A percentile compares a stretch with the other conserved stretches of the same genome.
Evolutionary conservation across 1,140 invertebrate genomes (phyloP).

Genomic region (Carcinoscorpius rotundicauda): DNA sequence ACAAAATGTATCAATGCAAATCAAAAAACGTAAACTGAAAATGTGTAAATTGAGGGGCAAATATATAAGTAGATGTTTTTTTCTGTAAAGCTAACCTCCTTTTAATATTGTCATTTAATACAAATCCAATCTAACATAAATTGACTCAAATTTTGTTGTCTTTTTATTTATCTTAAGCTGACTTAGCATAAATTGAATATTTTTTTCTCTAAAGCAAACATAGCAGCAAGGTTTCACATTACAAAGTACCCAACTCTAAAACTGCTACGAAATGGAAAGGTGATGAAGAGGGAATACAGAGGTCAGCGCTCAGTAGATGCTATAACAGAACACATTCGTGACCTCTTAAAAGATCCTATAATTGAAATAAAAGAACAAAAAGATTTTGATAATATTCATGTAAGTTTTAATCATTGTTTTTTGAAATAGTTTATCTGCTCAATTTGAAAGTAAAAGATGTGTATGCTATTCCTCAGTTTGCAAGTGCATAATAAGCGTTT

Average conservation of each 20-base stretch:
- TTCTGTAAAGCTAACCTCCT: no score
- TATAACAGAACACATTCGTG: conserved; percentile 67
- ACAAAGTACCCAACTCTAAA: conserved; percentile 98
- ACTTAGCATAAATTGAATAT: not conserved
- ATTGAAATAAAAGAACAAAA: conserved; percentile 58
- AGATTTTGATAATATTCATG: conserved; percentile 64
- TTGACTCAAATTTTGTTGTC: conserved; percentile 6
- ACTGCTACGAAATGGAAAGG: conserved; percentile 83
- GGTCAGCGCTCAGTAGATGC: conserved; percentile 70
- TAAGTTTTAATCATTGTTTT: conserved; percentile 28
- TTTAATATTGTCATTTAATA: not conserved
- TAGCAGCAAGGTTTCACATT: conserved; percentile 86
- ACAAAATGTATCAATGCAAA: no score
- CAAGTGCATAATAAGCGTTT: no score
- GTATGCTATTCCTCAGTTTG: no score
- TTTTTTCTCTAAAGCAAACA: conserved; percentile 42
- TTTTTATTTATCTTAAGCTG: not conserved
- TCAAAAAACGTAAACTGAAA: no score
- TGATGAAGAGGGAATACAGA: conserved; percentile 89
- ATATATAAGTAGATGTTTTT: no score
- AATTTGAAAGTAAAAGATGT: conserved; percentile 9
- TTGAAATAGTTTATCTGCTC: conserved; percentile 4
- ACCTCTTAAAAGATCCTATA: conserved; percentile 83
- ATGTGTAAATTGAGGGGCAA: no score
- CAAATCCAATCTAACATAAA: not conserved